Evolutionary conservation across 2,797 vertebrate species (phyloP), one percentile per base, ranked within the genome.

Genomic region (Rhinophrynus dorsalis): DNA sequence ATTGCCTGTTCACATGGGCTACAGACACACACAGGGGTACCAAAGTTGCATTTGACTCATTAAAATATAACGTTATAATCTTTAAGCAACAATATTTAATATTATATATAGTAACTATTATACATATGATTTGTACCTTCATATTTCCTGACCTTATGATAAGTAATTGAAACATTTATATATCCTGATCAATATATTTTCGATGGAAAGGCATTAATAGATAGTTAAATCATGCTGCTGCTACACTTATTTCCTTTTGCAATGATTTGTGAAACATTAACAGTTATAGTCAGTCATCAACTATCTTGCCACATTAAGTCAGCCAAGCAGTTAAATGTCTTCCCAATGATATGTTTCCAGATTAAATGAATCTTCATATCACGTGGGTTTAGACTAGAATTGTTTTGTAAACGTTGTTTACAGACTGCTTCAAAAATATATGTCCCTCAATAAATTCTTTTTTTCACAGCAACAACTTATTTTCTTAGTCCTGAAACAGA

Each of bases 211-310:
- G 38, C 37, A 51, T 30, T 65, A 33, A 0, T 56, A 52, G 2
- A 12, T 61, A 68, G 1, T 23, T 65, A 62, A 78, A 76, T 68
- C 1, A 15, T 10, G 1, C 0, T 67, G 56, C 29, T 68, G 58
- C 40, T 74, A 54, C 21, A 40, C 2, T 45, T 23, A 33, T 74
- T 64, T 61, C 29, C 60, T 68, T 7, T 3, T 69, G 48, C 0
- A 37, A 13, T 44, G 63, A 2, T 67, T 44, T 55, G 54, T 33
- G 32, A 65, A 24, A 55, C 0, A 0, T 18, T 33, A 51, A 37
- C 5, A 50, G 17, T 17, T 74, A 71, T 67, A 55, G 6, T 18
- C n/a, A 57, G 72, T 40, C 20, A 62, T 45, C 42, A 74, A 73
- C 27, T 56, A 66, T 6, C 5, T 54, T 59, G 48, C 55, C 15